Evolutionary conservation across 2,888 invertebrate genomes (phyloP), one percentile per base, ranked within the genome.

Genomic region (Xestia xanthographa): DNA sequence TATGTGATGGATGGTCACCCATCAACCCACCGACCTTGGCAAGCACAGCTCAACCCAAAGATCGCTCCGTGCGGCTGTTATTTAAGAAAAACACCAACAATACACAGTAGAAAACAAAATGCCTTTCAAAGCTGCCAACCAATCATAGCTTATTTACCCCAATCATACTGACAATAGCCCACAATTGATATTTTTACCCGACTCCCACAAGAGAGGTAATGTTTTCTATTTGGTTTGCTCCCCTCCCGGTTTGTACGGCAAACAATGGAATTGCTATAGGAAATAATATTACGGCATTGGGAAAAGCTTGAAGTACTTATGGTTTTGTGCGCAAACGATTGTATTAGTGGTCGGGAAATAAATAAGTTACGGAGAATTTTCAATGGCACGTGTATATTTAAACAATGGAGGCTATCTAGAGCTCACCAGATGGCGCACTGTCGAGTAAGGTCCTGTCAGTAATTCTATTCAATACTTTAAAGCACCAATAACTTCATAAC

Each of bases 181-280:
- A 29, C 67, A 66, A 78, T 72, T 73, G 63, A 65, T 83, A 72
- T 45, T 67, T 60, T 60, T 70, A 71, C 45, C 38, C 38, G 12
- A 53, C 77, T 11, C 0, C 29, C 20, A 38, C 14, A 38, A 62
- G 14, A 3, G 12, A 5, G 73, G 26, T 38, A 45, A 56, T 45
- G 45, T 41, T 67, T 66, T 34, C 53, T 78, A 78, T 81, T 73
- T 83, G 26, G 17, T 22, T 58, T 53, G 43, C 9, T 45, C 20
- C 65, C 43, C 17, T n/a, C 11, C 34, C 34, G 11, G 79, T 79
- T 69, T 68, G 20, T 9, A 34, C 12, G 8, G 73, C 68, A 81
- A 83, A 81, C 78, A 80, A 80, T 73, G 65, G 41, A 65, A 83
- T 81, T 83, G 79, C 80, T 53, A 69, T 66, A 78, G 67, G 65